Percentiles rank a stretch among this genome's conserved stretches.
phyloP scores from a whole-genome alignment of 2,797 vertebrate species.

The Chelidonichthys spinosus region DNA sequence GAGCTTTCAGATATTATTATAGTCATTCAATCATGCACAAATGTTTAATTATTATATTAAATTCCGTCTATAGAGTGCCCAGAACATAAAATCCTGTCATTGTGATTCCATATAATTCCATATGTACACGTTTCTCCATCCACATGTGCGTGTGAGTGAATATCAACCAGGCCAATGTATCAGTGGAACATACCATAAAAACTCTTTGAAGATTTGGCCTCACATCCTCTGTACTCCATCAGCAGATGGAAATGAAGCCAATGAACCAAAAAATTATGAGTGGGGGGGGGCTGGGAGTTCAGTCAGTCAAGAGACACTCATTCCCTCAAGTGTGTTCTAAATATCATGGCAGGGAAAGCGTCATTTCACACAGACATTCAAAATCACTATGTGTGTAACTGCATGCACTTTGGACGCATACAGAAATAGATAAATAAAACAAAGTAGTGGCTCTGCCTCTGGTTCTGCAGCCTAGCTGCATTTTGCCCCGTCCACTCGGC shows the following conservation, averaged over 20 bases:
- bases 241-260: conserved; percentile 57
- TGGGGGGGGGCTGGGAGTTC: conserved; percentile 16
- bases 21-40: conserved; percentile 12
- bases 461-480: conserved; percentile 31
- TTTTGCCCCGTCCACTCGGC: background rate
- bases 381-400: conserved; percentile 37
- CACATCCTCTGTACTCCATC: conserved; percentile 40
- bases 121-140: conserved; percentile 20
- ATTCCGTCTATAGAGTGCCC: conserved; percentile 17
- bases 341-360: conserved; percentile 21
- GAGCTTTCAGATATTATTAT: conserved; percentile 14
- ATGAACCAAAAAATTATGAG: conserved; percentile 46
- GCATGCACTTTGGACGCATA: conserved; percentile 40
- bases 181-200: conserved; percentile 34
- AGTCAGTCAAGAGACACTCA: conserved; percentile 32
- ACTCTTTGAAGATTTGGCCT: conserved; percentile 54
- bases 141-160: conserved; percentile 23
- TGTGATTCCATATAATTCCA: background rate
- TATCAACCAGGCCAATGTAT: conserved; percentile 22
- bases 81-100: conserved; percentile 1
- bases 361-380: conserved; percentile 40
- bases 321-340: conserved; percentile 42
- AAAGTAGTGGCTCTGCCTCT: conserved; percentile 29
- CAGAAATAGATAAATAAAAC: conserved; percentile 30
- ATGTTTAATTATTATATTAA: conserved; percentile 1